Evolutionary conservation across 2,888 invertebrate genomes (phyloP).

Genomic region (Phalera bucephala): DNA sequence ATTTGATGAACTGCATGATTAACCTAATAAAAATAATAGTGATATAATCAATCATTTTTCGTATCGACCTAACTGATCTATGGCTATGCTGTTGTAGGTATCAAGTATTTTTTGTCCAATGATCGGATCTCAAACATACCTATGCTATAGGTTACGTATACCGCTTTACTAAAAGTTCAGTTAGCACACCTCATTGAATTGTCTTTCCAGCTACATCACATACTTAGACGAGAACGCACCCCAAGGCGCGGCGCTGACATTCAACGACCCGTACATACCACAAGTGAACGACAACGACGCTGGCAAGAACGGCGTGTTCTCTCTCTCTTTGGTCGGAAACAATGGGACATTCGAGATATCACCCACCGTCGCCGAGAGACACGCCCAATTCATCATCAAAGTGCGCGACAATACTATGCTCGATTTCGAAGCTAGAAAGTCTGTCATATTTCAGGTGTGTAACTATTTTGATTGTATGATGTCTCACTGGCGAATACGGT

Average conservation of each 20-base stretch:
- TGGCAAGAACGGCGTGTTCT: constrained; percentile 93
- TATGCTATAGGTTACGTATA: no score
- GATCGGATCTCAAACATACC: no score
- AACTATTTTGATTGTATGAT: neutral
- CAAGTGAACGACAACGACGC: constrained; percentile 90
- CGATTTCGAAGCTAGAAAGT: constrained; percentile 92
- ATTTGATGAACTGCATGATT: no score
- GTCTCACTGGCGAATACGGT: no score
- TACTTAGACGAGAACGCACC: constrained; percentile 91
- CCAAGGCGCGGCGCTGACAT: constrained; percentile 89
- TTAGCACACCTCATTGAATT: no score
- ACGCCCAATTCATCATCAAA: constrained; percentile 90
- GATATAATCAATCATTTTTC: no score
- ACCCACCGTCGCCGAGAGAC: constrained; percentile 91
- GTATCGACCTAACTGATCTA: no score
- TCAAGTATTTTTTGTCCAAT: no score
- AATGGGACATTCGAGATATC: constrained; percentile 95
- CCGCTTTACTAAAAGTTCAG: no score
- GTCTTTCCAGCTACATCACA: constrained; percentile 86
- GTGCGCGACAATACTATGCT: constrained; percentile 92
- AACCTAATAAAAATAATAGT: no score
- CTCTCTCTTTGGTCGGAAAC: constrained; percentile 89
- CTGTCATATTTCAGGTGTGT: constrained; percentile 89
- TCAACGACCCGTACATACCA: constrained; percentile 87
- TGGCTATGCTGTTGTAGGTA: no score